Conservation (phyloP, 2,113 vertebrate genomes). For the Corvus cornix region DNA sequence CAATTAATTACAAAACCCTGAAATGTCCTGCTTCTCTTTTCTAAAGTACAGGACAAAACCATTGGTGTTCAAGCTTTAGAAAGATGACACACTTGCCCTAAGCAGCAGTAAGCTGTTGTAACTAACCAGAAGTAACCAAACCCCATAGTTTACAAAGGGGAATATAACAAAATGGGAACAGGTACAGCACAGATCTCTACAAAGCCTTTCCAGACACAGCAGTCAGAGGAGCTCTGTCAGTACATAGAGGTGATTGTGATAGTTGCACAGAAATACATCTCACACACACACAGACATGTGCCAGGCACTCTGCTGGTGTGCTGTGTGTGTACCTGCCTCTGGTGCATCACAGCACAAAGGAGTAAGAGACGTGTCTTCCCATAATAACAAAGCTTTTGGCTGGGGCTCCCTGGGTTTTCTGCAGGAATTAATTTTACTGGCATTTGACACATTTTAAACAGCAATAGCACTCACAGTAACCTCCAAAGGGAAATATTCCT, state of each 20-base stretch:
- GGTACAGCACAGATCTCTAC: neutral
- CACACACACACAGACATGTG: neutral
- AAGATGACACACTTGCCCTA: neutral
- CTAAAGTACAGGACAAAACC: neutral
- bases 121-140: neutral
- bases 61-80: neutral
- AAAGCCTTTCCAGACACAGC: neutral
- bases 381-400: slow-evolving; percentile 21
- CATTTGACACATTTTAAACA: slow-evolving; percentile 62
- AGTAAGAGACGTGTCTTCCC: neutral
- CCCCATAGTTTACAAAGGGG: neutral
- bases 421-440: slow-evolving; percentile 51
- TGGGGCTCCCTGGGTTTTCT: slow-evolving; percentile 12
- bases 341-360: neutral
- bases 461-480: slow-evolving; percentile 31
- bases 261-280: neutral
- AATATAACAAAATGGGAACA: neutral
- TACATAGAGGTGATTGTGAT: neutral
- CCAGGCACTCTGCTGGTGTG: neutral
- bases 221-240: neutral
- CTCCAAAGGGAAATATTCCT: slow-evolving; percentile 60
- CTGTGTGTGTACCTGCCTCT: neutral
- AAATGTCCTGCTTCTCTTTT: neutral
- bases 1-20: neutral
- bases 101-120: neutral